Percentiles rank a stretch among this genome's conserved stretches.
phyloP scores from a whole-genome alignment of 1,140 invertebrate genomes.

The Cyphomyrmex costatus region DNA sequence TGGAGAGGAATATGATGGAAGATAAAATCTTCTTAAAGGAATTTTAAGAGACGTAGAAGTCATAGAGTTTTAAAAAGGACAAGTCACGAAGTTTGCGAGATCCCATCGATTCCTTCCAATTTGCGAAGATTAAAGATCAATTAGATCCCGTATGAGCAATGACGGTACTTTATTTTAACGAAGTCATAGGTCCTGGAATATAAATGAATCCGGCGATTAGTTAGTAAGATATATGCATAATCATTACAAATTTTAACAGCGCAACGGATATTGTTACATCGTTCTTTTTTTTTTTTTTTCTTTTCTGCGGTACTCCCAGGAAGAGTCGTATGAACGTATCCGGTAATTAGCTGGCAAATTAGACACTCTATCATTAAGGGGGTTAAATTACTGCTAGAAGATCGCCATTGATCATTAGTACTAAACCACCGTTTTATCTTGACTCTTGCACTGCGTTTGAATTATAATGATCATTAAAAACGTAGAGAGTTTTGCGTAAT shows the following conservation, averaged over 20 bases:
- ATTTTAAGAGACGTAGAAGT: not conserved
- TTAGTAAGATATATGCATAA: constrained; percentile 49
- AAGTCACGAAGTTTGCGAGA: not conserved
- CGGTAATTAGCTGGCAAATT: constrained; percentile 20
- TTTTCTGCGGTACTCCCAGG: not conserved
- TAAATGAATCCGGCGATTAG: constrained; percentile 69
- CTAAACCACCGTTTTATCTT: constrained; percentile 32
- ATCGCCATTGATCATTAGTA: not conserved
- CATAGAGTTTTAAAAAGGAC: not conserved
- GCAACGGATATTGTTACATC: not conserved
- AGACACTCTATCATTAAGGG: not conserved
- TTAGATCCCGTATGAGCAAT: constrained; percentile 68
- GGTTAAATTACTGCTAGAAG: constrained; percentile 21
- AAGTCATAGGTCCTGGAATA: constrained; percentile 51
- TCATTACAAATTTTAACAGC: constrained; percentile 12
- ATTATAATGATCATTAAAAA: not conserved
- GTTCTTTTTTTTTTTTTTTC: not conserved
- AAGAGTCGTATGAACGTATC: not conserved
- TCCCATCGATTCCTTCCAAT: constrained; percentile 31
- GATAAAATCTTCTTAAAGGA: not conserved
- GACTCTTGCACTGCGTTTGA: not conserved
- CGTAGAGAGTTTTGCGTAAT: not conserved
- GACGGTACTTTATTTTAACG: constrained; percentile 13
- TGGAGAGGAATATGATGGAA: not conserved
- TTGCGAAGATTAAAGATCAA: constrained; percentile 73